Evolutionary conservation across 2,888 invertebrate genomes (phyloP).

Genomic region (Sipha maydis): DNA sequence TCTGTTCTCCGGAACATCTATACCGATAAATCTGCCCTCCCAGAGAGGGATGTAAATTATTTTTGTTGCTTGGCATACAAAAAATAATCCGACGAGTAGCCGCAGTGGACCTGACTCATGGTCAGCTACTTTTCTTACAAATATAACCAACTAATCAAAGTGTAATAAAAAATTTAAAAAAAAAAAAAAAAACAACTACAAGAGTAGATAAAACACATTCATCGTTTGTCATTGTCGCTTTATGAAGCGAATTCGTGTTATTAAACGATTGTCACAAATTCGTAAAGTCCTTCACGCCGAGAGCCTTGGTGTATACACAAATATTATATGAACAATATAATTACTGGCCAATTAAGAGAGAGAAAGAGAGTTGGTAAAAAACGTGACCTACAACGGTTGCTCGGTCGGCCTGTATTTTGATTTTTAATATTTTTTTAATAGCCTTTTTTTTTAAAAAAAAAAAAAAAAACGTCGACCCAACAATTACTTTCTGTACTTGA

Average conservation of each 20-base stretch:
- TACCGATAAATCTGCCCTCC: neutral
- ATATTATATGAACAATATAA: neutral
- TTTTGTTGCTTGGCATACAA: neutral
- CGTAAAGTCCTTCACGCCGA: slow-evolving; percentile 19
- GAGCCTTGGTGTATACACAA: slow-evolving; percentile 18
- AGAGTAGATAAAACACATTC: neutral
- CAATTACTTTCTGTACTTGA: too few relatives aligned
- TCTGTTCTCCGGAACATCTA: neutral
- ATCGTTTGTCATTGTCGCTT: slow-evolving; percentile 27
- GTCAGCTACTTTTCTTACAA: slow-evolving; percentile 26
- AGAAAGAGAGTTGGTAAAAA: neutral
- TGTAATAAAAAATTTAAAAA: neutral
- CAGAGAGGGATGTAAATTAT: slow-evolving; percentile 2
- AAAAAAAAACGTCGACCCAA: too few relatives aligned
- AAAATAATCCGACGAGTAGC: slow-evolving; percentile 5
- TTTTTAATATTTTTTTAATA: too few relatives aligned
- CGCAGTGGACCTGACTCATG: neutral
- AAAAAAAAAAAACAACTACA: neutral
- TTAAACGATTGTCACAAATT: slow-evolving; percentile 28
- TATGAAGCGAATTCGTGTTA: neutral
- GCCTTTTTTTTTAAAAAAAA: neutral
- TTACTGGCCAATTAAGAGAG: slow-evolving; percentile 27
- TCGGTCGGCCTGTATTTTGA: neutral
- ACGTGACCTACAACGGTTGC: slow-evolving; percentile 6
- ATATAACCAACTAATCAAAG: neutral